Conservation (phyloP, 2,888 invertebrate genomes). For the Onchidella celtica region DNA sequence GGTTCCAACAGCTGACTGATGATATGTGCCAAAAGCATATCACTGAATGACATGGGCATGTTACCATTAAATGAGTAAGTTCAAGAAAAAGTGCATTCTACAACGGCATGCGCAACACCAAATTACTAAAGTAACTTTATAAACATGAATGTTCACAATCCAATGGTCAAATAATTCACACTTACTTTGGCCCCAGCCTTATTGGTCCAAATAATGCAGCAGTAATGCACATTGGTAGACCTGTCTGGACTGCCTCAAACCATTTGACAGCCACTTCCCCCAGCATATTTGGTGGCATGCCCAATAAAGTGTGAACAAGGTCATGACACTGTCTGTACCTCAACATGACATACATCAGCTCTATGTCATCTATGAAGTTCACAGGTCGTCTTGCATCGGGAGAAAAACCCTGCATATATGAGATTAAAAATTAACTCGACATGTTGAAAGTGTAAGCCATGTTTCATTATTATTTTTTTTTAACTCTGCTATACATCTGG, state of each 20-base stretch:
- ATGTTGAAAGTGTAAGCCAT: no score
- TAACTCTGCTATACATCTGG: no score
- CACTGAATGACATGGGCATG: no score
- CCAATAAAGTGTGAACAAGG: slow-evolving; percentile 91
- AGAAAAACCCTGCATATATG: slow-evolving; percentile 87
- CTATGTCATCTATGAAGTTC: slow-evolving; percentile 93
- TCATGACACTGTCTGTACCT: slow-evolving; percentile 98
- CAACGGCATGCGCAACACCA: no score
- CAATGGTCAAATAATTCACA: background rate
- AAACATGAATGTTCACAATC: no score
- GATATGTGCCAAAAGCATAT: no score
- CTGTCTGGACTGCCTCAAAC: slow-evolving; percentile 97
- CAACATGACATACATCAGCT: slow-evolving; percentile 97
- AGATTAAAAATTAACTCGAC: background rate
- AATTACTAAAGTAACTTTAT: no score
- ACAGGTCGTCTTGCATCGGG: slow-evolving; percentile 95
- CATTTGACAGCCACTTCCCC: slow-evolving; percentile 96
- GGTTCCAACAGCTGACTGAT: no score
- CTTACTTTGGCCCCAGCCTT: slow-evolving; percentile 90
- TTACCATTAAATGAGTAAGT: no score
- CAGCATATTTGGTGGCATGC: slow-evolving; percentile 87
- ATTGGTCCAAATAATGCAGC: slow-evolving; percentile 96
- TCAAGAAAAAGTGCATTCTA: no score
- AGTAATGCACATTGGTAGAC: slow-evolving; percentile 96
- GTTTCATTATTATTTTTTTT: no score